These are phyloP conservation scores for Oenanthe melanoleuca DNA, from an alignment of 2,113 vertebrate genomes.

Conservation along the genomic window DNA sequence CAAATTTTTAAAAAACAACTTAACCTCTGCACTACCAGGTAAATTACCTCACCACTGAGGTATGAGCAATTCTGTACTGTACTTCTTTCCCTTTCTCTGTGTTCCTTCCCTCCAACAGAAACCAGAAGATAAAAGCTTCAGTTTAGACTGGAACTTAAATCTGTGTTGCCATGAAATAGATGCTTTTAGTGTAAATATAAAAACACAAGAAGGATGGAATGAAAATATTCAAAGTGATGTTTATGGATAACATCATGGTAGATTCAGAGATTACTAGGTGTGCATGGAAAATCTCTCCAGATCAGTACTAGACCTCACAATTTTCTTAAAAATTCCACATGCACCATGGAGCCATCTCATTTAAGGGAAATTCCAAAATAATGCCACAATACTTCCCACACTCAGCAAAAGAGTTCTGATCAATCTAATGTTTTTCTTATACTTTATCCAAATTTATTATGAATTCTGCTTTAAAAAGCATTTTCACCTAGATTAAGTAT, in stretches of 20 bases:
- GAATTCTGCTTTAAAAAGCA: background rate
- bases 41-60: background rate
- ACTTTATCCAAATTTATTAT: background rate
- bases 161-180: background rate
- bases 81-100: background rate
- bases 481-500: background rate
- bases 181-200: background rate
- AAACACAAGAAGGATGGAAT: background rate
- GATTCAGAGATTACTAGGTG: background rate
- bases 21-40: background rate
- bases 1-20: background rate
- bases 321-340: background rate
- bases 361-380: background rate
- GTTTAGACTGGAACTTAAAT: background rate
- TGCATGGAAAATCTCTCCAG: background rate
- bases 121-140: background rate
- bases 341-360: accelerated
- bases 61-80: background rate
- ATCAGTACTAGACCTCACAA: background rate
- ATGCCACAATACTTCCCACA: background rate
- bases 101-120: background rate
- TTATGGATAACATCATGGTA: background rate
- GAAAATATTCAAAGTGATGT: background rate
- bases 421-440: background rate
- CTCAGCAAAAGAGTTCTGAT: background rate